Conservation (phyloP, 2,888 invertebrate species). For the Drosophila mettleri region DNA sequence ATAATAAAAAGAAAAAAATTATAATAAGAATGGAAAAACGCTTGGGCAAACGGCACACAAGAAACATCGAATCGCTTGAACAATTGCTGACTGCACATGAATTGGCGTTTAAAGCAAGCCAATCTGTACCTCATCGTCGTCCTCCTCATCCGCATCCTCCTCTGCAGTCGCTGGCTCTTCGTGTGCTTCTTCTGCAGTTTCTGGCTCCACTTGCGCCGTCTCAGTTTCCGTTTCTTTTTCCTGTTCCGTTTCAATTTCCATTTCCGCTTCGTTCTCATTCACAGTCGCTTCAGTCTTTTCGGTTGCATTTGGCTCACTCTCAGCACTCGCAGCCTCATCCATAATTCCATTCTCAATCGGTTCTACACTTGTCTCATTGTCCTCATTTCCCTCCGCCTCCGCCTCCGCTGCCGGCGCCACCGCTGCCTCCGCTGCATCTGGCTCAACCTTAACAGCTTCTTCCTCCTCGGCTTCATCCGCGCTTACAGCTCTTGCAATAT, state of each 20-base stretch:
- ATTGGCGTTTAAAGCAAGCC: constrained; percentile 82
- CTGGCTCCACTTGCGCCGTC: constrained; percentile 10
- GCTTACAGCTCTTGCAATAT: constrained; percentile 82
- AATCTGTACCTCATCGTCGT: constrained; percentile 85
- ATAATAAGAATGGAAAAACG: constrained; percentile 1
- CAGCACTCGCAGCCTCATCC: constrained; percentile 44
- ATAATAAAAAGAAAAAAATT: constrained; percentile 1
- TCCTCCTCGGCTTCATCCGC: constrained; percentile 38
- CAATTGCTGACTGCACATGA: constrained; percentile 37
- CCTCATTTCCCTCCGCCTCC: background rate
- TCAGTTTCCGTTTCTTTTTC: constrained; percentile 25
- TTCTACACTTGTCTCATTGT: constrained; percentile 31
- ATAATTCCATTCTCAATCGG: constrained; percentile 13
- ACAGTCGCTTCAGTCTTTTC: constrained; percentile 63
- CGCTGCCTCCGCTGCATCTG: background rate
- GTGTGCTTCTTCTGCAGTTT: constrained; percentile 15
- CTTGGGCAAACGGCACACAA: constrained; percentile 64
- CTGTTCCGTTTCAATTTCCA: constrained; percentile 23
- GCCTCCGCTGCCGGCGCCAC: background rate
- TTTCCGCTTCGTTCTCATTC: constrained; percentile 23
- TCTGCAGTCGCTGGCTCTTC: constrained; percentile 26
- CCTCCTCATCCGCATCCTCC: constrained; percentile 71
- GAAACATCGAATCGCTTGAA: constrained; percentile 42
- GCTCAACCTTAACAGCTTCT: constrained; percentile 7
- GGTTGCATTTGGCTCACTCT: constrained; percentile 62